phyloP scores from a whole-genome alignment of 35 echinoderm and acorn worm species.

The Ophiothrix spiculata region DNA sequence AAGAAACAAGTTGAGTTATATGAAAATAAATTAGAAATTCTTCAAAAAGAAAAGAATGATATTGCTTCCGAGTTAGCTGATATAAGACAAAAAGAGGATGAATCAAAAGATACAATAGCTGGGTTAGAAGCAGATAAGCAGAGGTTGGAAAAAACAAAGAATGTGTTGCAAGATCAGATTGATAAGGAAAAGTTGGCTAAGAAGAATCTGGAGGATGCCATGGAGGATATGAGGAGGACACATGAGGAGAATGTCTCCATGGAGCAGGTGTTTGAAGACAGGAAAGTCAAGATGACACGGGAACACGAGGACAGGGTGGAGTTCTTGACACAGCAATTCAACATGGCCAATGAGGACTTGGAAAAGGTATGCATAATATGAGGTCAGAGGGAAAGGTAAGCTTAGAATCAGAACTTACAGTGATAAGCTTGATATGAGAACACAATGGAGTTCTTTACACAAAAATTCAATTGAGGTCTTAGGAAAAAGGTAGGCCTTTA shows the following conservation, averaged over 20 bases:
- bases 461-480: no score
- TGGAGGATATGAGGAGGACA: conserved; percentile 54
- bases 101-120: conserved; percentile 4
- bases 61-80: not conserved
- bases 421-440: no score
- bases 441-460: no score
- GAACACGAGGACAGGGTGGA: conserved; percentile 89
- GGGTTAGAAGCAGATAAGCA: conserved; percentile 41
- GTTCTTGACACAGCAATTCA: conserved; percentile 90
- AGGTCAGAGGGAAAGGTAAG: conserved; percentile 33
- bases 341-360: conserved; percentile 60
- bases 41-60: conserved; percentile 26
- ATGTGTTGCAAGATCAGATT: conserved; percentile 15
- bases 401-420: no score
- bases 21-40: conserved; percentile 23
- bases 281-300: conserved; percentile 68
- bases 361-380: conserved; percentile 52
- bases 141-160: conserved; percentile 36
- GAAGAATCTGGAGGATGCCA: conserved; percentile 44
- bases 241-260: conserved; percentile 58
- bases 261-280: conserved; percentile 63
- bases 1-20: not conserved
- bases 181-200: conserved; percentile 40
- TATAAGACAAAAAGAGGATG: conserved; percentile 21
- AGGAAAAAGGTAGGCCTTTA: no score